Evolutionary conservation across 2,797 vertebrate species (phyloP).

Genomic region (Phylloscopus collybita): DNA sequence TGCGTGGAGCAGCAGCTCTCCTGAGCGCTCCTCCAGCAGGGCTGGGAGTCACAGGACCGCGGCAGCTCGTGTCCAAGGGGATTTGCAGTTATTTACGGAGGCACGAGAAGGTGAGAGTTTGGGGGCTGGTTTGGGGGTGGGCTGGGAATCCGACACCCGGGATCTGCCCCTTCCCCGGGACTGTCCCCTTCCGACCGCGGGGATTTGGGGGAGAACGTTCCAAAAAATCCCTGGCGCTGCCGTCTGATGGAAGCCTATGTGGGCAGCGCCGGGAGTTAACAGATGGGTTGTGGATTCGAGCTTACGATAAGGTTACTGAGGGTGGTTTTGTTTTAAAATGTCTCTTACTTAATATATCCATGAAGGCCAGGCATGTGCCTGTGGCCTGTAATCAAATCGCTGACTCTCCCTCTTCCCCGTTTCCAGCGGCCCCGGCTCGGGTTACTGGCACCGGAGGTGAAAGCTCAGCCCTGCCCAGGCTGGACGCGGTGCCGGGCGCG

Average conservation of each 20-base stretch:
- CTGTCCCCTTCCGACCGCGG: not conserved
- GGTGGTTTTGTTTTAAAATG: constrained; percentile 67
- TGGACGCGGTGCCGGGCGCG: not conserved
- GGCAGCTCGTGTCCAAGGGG: not conserved
- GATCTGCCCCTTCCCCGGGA: not conserved
- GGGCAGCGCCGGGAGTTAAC: constrained; percentile 37
- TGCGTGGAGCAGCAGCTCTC: not conserved
- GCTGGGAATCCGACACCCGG: not conserved
- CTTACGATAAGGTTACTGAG: constrained; percentile 66
- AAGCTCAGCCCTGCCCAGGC: not conserved
- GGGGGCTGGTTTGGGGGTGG: not conserved
- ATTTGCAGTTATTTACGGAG: not conserved
- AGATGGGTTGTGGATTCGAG: constrained; percentile 37
- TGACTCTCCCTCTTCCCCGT: constrained; percentile 41
- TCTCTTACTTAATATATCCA: constrained; percentile 68
- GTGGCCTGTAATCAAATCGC: constrained; percentile 63
- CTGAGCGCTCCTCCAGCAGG: not conserved
- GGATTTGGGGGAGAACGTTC: not conserved
- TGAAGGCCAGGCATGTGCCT: constrained; percentile 70
- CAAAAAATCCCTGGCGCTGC: not conserved
- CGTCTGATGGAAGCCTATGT: not conserved
- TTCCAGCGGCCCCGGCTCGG: constrained; percentile 47
- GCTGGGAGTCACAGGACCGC: not conserved
- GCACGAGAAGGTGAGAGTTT: not conserved
- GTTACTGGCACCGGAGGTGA: constrained; percentile 62